Evolutionary conservation across 2,797 vertebrate species (phyloP).

Genomic region (Cirrhinus mrigala): DNA sequence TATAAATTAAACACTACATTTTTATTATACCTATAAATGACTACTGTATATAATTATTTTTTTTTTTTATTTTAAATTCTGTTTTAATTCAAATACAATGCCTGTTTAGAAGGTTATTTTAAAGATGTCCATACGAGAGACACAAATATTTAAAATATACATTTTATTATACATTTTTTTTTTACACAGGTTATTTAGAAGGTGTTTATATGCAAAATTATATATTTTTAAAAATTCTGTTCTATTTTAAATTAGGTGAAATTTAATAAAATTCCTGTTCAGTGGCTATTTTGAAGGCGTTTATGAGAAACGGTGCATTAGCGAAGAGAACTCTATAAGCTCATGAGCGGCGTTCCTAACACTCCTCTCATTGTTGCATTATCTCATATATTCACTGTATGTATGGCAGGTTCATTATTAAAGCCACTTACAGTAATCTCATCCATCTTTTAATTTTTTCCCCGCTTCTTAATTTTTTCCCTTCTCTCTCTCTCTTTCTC

Average conservation of each 20-base stretch:
- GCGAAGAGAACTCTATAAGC: background rate
- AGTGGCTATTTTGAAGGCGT: background rate
- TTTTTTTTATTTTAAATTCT: background rate
- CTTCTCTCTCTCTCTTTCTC: slow-evolving; percentile 69
- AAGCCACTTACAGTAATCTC: slow-evolving; percentile 60
- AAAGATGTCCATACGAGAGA: background rate
- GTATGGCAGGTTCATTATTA: slow-evolving; percentile 59
- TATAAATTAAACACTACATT: no score
- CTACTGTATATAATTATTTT: background rate
- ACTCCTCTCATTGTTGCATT: slow-evolving; percentile 43
- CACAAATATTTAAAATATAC: background rate
- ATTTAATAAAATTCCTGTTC: background rate
- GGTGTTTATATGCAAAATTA: background rate
- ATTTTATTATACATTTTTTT: background rate
- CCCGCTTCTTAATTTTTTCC: slow-evolving; percentile 51
- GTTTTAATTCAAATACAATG: background rate
- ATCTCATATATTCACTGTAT: slow-evolving; percentile 24
- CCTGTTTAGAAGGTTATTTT: background rate
- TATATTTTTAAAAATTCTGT: background rate
- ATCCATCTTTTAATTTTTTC: slow-evolving; percentile 65
- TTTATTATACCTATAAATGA: background rate
- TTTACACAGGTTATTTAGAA: background rate
- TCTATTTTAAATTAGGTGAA: background rate
- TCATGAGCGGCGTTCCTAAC: slow-evolving; percentile 5
- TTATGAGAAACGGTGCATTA: background rate